Conservation (phyloP, 2,888 invertebrate genomes). For the Dione juno region DNA sequence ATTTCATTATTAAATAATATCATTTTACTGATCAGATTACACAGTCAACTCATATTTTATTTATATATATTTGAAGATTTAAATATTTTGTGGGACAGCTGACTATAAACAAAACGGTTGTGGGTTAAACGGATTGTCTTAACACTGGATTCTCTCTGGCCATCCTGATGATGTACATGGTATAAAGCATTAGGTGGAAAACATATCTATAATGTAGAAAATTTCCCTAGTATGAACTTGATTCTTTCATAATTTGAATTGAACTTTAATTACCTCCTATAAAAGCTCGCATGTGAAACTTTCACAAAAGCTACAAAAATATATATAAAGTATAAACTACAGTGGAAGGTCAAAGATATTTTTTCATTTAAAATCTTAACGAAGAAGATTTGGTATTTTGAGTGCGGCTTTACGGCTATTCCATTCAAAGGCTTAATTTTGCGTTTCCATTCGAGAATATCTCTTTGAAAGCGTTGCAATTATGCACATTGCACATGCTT, state of each 20-base stretch:
- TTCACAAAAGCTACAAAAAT: background rate
- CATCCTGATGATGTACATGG: no score
- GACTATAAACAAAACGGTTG: no score
- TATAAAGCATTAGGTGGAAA: no score
- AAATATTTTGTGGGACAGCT: no score
- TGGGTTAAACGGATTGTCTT: no score
- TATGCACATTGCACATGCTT: slow-evolving; percentile 30
- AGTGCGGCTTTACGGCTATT: slow-evolving; percentile 20
- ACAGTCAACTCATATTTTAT: no score
- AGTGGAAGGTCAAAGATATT: slow-evolving; percentile 21
- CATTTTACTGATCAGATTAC: no score
- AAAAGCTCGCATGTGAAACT: background rate
- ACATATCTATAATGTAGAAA: no score
- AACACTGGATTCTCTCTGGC: no score
- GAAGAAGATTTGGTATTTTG: slow-evolving; percentile 28
- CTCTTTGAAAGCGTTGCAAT: slow-evolving; percentile 36
- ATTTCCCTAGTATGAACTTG: no score
- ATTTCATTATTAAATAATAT: no score
- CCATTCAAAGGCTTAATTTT: slow-evolving; percentile 33
- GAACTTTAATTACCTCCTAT: background rate
- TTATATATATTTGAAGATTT: no score
- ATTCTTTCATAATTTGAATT: background rate
- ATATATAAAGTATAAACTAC: background rate
- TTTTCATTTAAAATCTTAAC: slow-evolving; percentile 32
- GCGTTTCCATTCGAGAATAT: slow-evolving; percentile 39